phyloP scores from a whole-genome alignment of 2,888 invertebrate genomes.

The Pseudeuparius sepicola region DNA sequence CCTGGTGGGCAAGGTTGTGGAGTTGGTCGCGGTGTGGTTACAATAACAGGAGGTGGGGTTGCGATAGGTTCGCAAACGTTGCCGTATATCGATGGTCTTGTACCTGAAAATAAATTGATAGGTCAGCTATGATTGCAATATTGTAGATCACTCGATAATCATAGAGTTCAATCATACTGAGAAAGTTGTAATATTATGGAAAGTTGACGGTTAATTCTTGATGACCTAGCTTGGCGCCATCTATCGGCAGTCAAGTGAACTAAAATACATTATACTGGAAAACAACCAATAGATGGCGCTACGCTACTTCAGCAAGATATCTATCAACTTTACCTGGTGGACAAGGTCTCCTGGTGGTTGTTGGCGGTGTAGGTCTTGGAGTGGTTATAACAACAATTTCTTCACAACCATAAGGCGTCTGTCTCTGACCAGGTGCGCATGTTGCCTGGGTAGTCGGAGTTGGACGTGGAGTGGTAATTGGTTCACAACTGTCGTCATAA shows the following conservation, averaged over 20 bases:
- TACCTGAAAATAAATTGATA: too few species aligned
- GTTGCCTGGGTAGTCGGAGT: conserved; percentile 1
- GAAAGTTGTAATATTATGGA: too few species aligned
- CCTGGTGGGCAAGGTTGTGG: conserved; percentile 19
- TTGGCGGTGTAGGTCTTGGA: conserved; percentile 11
- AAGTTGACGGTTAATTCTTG: too few species aligned
- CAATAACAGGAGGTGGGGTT: conserved; percentile 11
- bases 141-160: too few species aligned
- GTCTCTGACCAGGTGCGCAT: conserved; percentile 12
- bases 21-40: conserved; percentile 9
- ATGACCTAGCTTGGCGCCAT: conserved; percentile 8
- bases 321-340: conserved; percentile 16
- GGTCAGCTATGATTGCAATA: too few species aligned
- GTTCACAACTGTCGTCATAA: too few species aligned
- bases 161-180: too few species aligned
- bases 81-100: too few species aligned
- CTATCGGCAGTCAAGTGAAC: not conserved
- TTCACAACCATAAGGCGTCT: conserved; percentile 14
- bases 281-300: too few species aligned
- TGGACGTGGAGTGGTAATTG: conserved; percentile 12
- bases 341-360: conserved; percentile 15
- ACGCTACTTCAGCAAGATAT: too few species aligned
- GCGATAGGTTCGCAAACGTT: too few species aligned
- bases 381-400: conserved; percentile 10
- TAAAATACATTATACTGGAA: too few species aligned